Base-by-base conservation (phyloP, 1,140 invertebrate genomes). In the Achroia grisella region DNA sequence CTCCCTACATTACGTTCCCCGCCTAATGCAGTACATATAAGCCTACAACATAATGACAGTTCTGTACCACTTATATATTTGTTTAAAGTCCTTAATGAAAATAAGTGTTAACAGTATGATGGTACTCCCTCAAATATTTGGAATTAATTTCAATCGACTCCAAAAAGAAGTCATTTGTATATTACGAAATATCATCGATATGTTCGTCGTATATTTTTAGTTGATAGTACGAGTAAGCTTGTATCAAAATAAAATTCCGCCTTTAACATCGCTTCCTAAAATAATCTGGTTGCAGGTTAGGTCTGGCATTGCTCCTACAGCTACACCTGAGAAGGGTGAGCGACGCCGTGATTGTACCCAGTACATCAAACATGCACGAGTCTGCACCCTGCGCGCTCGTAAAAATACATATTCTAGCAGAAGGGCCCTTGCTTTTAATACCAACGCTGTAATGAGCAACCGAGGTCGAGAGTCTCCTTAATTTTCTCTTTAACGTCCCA, bases 361-460 rank as follows among this genome's bases (percentile, higher is more conserved):
- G 6, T 57, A 50, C 76, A 82, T 82, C 69, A 82, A 82, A 82
- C 61, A 71, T 82, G 67, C 72, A 82, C 48, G 65, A 75, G 52
- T 17, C 44, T 46, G 48, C 60, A 64, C 71, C 68, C 64, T 30
- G 32, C 31, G 39, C 32, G 71, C 63, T 73, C 78, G 73, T 83
- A 83, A 83, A 83, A 83, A 83, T 83, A 74, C 79, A 83, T 83
- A 83, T 80, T 83, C 64, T 72, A 83, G 62, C 63, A 73, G 63
- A 71, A 71, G 64, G 66, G 59, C 61, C 52, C 44, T 52, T 48
- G 67, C 79, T 77, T 82, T 83, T 83, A 83, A 83, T 79, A 78
- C 69, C 35, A 52, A 40, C 46, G 35, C 59, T 23, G 66, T 76
- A 83, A 80, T 77, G 74, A 80, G 65, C 64, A 69, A 54, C 67